Conservation (phyloP, 2,888 invertebrate genomes). For the Neoaliturus tenellus region DNA sequence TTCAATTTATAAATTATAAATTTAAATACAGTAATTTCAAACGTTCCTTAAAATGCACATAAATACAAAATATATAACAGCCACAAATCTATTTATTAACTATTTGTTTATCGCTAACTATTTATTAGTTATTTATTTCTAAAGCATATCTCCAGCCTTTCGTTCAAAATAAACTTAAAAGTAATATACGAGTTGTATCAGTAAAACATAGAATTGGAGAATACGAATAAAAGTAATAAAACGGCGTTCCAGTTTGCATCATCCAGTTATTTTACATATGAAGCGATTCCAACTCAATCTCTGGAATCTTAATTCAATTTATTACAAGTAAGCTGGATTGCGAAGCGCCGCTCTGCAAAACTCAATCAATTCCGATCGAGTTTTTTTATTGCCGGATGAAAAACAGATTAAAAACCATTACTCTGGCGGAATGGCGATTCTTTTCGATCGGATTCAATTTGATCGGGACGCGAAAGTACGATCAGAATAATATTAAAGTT, state of each 20-base stretch:
- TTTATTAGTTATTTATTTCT: too few relatives aligned
- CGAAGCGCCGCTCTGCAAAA: background rate
- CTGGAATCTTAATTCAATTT: constrained; percentile 32
- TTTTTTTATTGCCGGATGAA: constrained; percentile 51
- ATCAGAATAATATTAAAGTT: constrained; percentile 47
- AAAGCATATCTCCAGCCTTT: too few relatives aligned
- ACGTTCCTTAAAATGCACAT: too few relatives aligned
- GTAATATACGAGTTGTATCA: too few relatives aligned
- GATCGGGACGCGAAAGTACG: constrained; percentile 32
- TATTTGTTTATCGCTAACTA: too few relatives aligned
- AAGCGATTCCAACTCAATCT: constrained; percentile 17
- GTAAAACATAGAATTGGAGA: too few relatives aligned
- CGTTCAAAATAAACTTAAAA: too few relatives aligned
- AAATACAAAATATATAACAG: too few relatives aligned
- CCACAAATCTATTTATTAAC: too few relatives aligned
- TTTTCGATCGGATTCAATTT: constrained; percentile 48
- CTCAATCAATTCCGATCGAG: constrained; percentile 44
- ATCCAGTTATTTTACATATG: background rate
- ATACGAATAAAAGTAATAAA: background rate
- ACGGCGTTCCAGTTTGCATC: background rate
- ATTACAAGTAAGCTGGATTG: constrained; percentile 22
- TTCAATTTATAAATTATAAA: too few relatives aligned
- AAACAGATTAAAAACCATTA: constrained; percentile 52
- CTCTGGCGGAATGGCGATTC: constrained; percentile 51
- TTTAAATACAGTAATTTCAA: too few relatives aligned